Conservation (phyloP, 2,888 invertebrate species). For the Hypsopygia costalis region DNA sequence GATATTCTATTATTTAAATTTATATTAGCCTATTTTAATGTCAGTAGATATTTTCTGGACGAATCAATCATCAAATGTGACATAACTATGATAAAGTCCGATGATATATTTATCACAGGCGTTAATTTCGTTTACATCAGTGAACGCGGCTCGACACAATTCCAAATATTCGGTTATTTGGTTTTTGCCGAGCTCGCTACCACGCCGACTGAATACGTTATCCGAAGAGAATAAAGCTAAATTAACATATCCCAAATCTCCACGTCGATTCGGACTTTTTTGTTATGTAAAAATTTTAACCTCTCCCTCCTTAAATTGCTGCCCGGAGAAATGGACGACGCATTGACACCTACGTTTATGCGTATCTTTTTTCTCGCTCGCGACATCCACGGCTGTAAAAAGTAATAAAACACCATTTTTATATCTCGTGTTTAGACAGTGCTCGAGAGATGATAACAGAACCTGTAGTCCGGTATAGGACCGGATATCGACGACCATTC, state of each 20-base stretch:
- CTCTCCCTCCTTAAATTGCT: slow-evolving; percentile 55
- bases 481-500: slow-evolving; percentile 78
- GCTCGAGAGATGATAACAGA: slow-evolving; percentile 75
- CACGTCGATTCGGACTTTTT: slow-evolving; percentile 48
- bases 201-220: slow-evolving; percentile 57
- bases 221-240: slow-evolving; percentile 49
- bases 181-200: slow-evolving; percentile 52
- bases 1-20: slow-evolving; percentile 3
- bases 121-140: slow-evolving; percentile 61
- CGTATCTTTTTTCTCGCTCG: slow-evolving; percentile 42
- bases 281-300: slow-evolving; percentile 59
- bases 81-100: slow-evolving; percentile 27
- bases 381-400: slow-evolving; percentile 49
- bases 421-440: slow-evolving; percentile 77
- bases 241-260: slow-evolving; percentile 65
- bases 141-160: slow-evolving; percentile 59
- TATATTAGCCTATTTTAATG: neutral
- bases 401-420: slow-evolving; percentile 77
- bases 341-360: slow-evolving; percentile 71
- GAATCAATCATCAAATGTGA: slow-evolving; percentile 14
- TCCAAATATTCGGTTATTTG: slow-evolving; percentile 58
- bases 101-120: slow-evolving; percentile 39
- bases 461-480: slow-evolving; percentile 67
- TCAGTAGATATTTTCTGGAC: slow-evolving; percentile 8
- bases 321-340: slow-evolving; percentile 46